Base-by-base conservation (phyloP, 1,140 invertebrate genomes). In the Macrobrachium nipponense region DNA sequence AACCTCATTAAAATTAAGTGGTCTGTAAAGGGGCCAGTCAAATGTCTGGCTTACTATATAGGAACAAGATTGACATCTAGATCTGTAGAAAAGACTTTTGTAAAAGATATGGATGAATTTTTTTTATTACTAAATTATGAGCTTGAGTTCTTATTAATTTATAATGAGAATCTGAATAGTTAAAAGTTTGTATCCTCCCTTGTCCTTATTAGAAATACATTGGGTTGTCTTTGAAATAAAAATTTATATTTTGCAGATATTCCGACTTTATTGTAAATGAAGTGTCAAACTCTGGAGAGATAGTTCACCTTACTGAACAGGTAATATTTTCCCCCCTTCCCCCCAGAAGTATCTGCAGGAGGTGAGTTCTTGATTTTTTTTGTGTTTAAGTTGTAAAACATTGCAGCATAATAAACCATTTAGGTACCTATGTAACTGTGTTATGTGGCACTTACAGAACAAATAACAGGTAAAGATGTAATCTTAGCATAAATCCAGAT, bases 191-290 rank as follows among this genome's bases (percentile, higher is more conserved):
- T 36, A 36, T 4, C 27, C 72, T 85, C 82, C 78, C 87, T 43
- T 68, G 44, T 66, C 44, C 61, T 86, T 61, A 84, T 83, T 12
- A 87, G 60, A 59, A 86, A 77, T 23, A 10, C 61, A 23, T 84
- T 80, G 43, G 82, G 72, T 15, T 87, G 86, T 86, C 87, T 59
- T 79, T 36, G 44, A 44, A 76, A 68, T 51, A 60, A 75, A 15
- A 62, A 80, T 60, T 12, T 79, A 61, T 58, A 23, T 87, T 87
- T 89, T 91, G 90, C 90, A 95, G 96, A 89, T 97, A 94, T 91
- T 95, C 95, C 44, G 97, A 98, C 91, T 98, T 98, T 90, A 95
- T 97, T 91, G 97, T 98, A 0, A 96, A 97, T 91, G 97, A 98
- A 93, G 96, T 98, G 75, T 93, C 94, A 91, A 89, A 91, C 44